Evolutionary conservation across 2,113 vertebrate species (phyloP), one percentile per base, ranked within the genome.

Genomic region (Zonotrichia leucophrys): DNA sequence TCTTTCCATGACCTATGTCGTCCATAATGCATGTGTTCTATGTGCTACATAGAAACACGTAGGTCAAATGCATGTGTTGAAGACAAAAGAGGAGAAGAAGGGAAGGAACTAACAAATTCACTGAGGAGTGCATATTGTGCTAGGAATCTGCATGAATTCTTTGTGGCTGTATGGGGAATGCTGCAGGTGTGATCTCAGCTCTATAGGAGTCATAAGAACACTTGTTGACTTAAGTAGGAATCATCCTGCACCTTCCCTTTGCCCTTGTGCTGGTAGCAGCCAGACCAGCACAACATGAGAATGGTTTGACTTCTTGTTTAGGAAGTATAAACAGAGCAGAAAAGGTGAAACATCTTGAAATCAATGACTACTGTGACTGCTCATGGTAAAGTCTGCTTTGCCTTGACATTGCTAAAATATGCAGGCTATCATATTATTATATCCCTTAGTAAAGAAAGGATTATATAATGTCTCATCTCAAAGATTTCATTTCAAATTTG

Each of bases 11-110:
- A 56, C 91, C 49, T 82, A 49, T 76, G 49, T 92, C 2, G 4
- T 84, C 53, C 66, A 68, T 95, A 87, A 87, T 95, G 90, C 84
- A 89, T 89, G 84, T 95, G 81, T 89, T 92, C 89, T 94, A 62
- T 84, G 77, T 84, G 74, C 89, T 89, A 27, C 89, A 62, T 83
- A 76, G 93, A 89, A 95, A 81, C 87, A 94, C 0, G 25, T 75
- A 49, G 58, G 68, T 78, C 73, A 44, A 81, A 60, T 93, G 89
- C 64, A 37, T 73, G 60, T 58, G 9, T 33, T 63, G 60, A 56
- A 82, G 52, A 75, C 6, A 3, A 55, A 87, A 30, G 44, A 56
- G 44, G 60, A 80, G 41, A 44, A 73, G 63, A 75, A 75, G 49
- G 30, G 63, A 50, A 94, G 60, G 68, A 80, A 50, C 42, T 83